Evolutionary conservation across 2,888 invertebrate species (phyloP), one percentile per base, ranked within the genome.

Genomic region (Imbricaverruca yamaguchii): DNA sequence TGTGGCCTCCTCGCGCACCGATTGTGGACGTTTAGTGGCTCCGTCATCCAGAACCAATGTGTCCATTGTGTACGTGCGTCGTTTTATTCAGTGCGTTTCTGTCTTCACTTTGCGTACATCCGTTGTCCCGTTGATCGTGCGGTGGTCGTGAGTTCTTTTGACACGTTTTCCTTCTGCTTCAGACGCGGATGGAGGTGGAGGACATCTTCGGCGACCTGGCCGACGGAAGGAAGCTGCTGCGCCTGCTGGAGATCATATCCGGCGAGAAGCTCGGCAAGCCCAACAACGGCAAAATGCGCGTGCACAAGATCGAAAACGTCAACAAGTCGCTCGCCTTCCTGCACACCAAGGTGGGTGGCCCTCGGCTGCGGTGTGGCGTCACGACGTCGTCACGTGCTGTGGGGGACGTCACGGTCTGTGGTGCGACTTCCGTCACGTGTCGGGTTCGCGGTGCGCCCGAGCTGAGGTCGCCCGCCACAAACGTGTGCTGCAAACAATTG

Each of bases 291-390:
- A 92, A 93, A 84, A 95, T 98, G 94, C 90, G 98, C 85, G 98
- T 99, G 80, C 98, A 99, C 90, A 98, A 98, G 91, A 95, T 99
- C 82, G 98, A 99, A 89, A 99, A 99, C 88, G 95, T 98, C 86
- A 98, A 98, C 90, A 97, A 97, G 89, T 95, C 96, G 87, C 91
- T 98, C 87, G 95, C 95, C 86, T 98, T 98, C 89, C 90, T 98
- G 85, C 96, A 96, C 88, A 97, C 97, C 82, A 98, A 90, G 88
- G 90, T 97, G 92, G 93, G 92, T 81, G 55, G 23, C 25, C 18
- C 53, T 7, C 8, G 74, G 39, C 2, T 39, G 39, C 39, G 39
- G 39, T 39, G 39, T 39, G 39, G 39, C 4, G 39, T 39, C 39
- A 4, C 4, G 39, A 39, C 39, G 39, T 39, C 39, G 4, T 39